Percentiles rank a stretch among this genome's conserved stretches.
Evolutionary conservation across 2,113 vertebrate species (phyloP).

Genomic region (Nothoprocta perdicaria): DNA sequence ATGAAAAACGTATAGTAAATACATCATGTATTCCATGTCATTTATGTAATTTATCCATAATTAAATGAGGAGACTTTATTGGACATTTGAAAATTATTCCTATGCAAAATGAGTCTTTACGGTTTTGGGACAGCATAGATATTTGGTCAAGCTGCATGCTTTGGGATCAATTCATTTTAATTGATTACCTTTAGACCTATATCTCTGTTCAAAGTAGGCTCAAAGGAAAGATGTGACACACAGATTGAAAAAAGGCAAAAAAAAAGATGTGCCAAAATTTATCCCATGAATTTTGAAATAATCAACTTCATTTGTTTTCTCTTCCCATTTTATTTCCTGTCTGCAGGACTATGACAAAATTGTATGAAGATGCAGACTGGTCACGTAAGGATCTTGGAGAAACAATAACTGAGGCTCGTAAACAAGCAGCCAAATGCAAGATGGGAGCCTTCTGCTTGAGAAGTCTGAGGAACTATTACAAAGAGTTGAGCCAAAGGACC

Average conservation of each 20-base stretch:
- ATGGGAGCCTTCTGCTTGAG: slow-evolving; percentile 73
- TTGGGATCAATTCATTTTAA: neutral
- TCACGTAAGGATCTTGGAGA: slow-evolving; percentile 81
- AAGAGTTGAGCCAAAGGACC: slow-evolving; percentile 77
- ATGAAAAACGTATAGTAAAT: neutral
- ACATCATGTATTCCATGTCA: neutral
- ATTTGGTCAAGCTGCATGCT: neutral
- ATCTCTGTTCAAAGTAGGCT: neutral
- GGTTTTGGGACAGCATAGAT: neutral
- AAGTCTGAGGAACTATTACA: slow-evolving; percentile 76
- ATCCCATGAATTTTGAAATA: neutral
- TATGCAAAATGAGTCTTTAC: neutral
- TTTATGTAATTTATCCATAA: neutral
- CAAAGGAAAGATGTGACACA: neutral
- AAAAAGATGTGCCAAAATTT: fast-evolving
- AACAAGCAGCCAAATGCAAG: slow-evolving; percentile 77
- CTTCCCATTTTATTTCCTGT: neutral
- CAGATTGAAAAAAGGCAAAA: fast-evolving
- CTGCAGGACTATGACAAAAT: slow-evolving; percentile 82
- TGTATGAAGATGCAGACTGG: slow-evolving; percentile 87
- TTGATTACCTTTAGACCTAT: neutral
- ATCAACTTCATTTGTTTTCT: neutral
- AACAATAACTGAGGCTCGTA: slow-evolving; percentile 73
- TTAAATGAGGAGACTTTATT: neutral
- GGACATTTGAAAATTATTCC: neutral